phyloP scores from a whole-genome alignment of 2,113 vertebrate genomes.

The Struthidea cinerea region DNA sequence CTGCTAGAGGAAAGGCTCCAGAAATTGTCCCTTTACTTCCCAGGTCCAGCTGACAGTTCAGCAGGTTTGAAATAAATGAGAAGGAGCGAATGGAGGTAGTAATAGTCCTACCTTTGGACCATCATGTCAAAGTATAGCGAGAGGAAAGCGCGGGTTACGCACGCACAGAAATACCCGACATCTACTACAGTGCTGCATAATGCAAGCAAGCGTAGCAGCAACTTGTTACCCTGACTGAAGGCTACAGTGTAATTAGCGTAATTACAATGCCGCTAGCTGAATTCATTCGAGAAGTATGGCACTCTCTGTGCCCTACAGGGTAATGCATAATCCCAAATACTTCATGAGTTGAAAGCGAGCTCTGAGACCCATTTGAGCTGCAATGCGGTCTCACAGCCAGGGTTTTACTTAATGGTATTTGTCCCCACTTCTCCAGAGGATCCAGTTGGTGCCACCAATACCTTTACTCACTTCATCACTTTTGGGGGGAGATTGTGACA shows the following conservation, averaged over 20 bases:
- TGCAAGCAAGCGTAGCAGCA: conserved; percentile 14
- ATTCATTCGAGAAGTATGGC: conserved; percentile 14
- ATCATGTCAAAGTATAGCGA: background rate
- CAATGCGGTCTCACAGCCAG: background rate
- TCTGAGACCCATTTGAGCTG: background rate
- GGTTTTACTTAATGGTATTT: background rate
- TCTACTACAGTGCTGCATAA: conserved; percentile 19
- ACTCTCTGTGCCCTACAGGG: conserved; percentile 11
- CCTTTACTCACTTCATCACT: background rate
- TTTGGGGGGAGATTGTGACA: background rate
- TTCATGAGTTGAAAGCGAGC: background rate
- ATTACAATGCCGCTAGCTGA: conserved; percentile 14
- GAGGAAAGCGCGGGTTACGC: background rate
- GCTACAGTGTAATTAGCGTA: conserved; percentile 23
- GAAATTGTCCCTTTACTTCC: background rate
- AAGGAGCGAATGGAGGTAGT: background rate
- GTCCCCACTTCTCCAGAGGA: background rate
- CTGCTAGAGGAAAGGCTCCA: background rate
- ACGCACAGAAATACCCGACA: conserved; percentile 4
- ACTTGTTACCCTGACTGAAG: conserved; percentile 19
- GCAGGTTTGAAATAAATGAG: background rate
- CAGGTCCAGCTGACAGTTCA: background rate
- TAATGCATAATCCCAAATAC: conserved; percentile 8
- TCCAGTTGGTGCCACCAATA: accelerated
- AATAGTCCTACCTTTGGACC: background rate